Evolutionary conservation across 2,113 vertebrate species (phyloP), one percentile per base, ranked within the genome.

Genomic region (Esox niger): DNA sequence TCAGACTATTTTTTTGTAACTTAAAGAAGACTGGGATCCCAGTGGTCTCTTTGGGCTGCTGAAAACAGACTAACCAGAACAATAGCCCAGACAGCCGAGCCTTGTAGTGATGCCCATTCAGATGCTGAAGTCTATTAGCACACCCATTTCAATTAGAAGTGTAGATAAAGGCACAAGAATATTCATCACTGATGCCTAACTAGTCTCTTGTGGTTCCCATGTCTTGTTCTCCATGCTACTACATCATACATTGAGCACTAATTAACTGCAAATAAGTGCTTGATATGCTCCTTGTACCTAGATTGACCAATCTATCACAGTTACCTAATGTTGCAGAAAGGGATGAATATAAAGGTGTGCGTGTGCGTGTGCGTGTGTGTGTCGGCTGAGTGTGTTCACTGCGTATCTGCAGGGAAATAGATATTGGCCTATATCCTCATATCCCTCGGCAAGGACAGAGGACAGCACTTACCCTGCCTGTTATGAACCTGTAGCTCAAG

Each of bases 271-370:
- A 70, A 26, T 54, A 29, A 57, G 52, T 49, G 27, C 32, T 13
- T 29, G 47, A 52, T 62, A 76, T 58, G 63, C 64, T 11, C 49
- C 30, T 73, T 70, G 57, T 52, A 55, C 35, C 67, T 59, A 13
- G 27, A 62, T 15, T 54, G 26, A 31, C 57, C 64, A 1, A 8
- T 61, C 20, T 27, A 15, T 61, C 31, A 32, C 55, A 52, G 49
- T 58, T 59, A 20, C 52, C 30, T 66, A 38, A 21, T 33, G 59
- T 33, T 25, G 59, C 57, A 60, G 52, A 47, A 6, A 47, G 2
- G 69, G 61, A 21, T 38, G 23, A 33, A 25, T 69, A 6, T 52
- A 6, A 52, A 30, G 57, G 3, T n/a, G 49, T 70, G 32, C 30
- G 43, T 55, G 29, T 72, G 27, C 59, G 54, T 62, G 56, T 26